Percentiles rank a stretch among this genome's conserved stretches.
Conservation (phyloP, 2,888 invertebrate genomes). For the Maniola hyperantus region DNA sequence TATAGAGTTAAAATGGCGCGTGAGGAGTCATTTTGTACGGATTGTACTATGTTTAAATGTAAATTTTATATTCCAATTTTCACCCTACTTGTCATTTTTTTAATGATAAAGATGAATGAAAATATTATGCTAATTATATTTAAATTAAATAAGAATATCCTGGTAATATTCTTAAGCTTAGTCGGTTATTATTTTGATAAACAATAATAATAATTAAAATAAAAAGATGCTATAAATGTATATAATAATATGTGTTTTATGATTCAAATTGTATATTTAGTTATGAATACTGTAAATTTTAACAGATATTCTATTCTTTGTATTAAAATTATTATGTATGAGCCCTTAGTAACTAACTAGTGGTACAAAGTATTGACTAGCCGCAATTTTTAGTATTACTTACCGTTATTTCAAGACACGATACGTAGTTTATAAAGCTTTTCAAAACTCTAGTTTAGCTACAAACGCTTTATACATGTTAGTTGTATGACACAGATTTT, state of each 20-base stretch:
- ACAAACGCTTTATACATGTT: too few relatives aligned
- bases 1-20: too few relatives aligned
- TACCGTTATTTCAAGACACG: not conserved
- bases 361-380: not conserved
- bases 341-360: not conserved
- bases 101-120: conserved; percentile 16
- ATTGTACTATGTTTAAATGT: too few relatives aligned
- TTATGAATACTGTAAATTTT: not conserved
- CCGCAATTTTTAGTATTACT: not conserved
- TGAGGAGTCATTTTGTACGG: too few relatives aligned
- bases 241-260: not conserved
- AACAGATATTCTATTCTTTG: not conserved
- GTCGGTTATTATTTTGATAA: conserved; percentile 1
- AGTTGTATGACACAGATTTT: too few relatives aligned
- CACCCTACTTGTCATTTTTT: conserved; percentile 15
- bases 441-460: too few relatives aligned
- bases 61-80: conserved; percentile 24
- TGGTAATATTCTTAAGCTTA: conserved; percentile 8
- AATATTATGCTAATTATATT: conserved; percentile 15
- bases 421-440: not conserved
- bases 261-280: not conserved
- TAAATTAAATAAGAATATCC: conserved; percentile 7
- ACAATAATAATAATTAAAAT: not conserved
- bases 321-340: not conserved
- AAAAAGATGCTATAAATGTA: not conserved